Evolutionary conservation across 1,140 invertebrate species (phyloP), one percentile per base, ranked within the genome.

Genomic region (Chionoecetes opilio): DNA sequence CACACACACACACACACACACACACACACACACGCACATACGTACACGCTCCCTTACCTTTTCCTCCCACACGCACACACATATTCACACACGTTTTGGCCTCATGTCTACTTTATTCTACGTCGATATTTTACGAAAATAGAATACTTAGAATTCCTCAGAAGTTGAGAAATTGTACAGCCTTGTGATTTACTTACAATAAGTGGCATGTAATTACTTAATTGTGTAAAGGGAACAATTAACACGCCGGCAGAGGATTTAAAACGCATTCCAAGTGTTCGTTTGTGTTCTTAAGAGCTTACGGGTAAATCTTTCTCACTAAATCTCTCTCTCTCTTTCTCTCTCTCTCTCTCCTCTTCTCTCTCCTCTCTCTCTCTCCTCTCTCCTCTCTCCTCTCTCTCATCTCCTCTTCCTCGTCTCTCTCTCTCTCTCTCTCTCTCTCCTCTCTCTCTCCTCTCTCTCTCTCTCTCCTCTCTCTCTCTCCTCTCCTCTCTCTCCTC

Each of bases 381-480:
- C 31, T 38, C 29, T 26, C 11, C 38, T 46, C 5, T 41, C 14
- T 89, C 38, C 29, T 2, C 41, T 37, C 41, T 26, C 41, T 37
- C 29, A 11, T 89, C 87, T 46, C 26, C n/a, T 37, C 41, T 26
- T 89, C 37, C n/a, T 3, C 37, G 2, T 87, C 34, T 91, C 3
- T 75, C 41, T 75, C n/a, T 91, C 29, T 63, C 53, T 91, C 31
- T 91, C n/a, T 82, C 90, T 63, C 38, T 91, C 38, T 75, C 90
- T 63, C n/a, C 21, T 53, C 46, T 17, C 46, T 53, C 21, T 53
- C 2, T 53, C 46, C 21, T 53, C 9, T 53, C 21, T 53, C 21
- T 53, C 46, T 14, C 11, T 53, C 85, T 87, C 21, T n/a, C n/a
- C n/a, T 85, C 91, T 84, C 75, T 82, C 34, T 93, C 82, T 93